Base-by-base conservation (phyloP, 2,113 vertebrate genomes). In the Australoheros scitulus region DNA sequence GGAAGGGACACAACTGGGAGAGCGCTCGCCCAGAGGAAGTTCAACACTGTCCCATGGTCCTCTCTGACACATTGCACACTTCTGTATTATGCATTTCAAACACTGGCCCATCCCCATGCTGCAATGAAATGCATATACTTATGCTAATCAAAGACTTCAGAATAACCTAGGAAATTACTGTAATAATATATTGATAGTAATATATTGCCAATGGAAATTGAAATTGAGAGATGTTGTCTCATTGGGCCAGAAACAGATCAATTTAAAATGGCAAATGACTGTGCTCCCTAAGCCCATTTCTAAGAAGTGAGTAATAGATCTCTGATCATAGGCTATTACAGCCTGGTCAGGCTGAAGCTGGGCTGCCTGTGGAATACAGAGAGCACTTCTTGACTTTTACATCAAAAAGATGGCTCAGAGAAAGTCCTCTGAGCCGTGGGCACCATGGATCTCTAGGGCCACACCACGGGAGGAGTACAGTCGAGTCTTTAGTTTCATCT, bases 361-460 rank as follows among this genome's bases (percentile, higher is more conserved):
- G 76, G 76, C 74, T 70, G 87, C 80, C 78, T 50, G 61, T 47
- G 82, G 91, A 94, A 92, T 92, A 90, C 89, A 84, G 85, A 94
- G 87, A 87, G 81, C 79, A 18, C 86, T 89, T 82, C 91, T 90
- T 88, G 87, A 91, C 91, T 92, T 90, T 87, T 84, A 92, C 89
- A 91, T 94, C 93, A 94, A 92, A 94, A 91, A 90, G 88, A 90
- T 20, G 87, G 88, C 83, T 93, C 80, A 41, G 92, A 92, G 89
- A 90, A 90, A 83, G 85, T 76, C 88, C 55, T 80, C 32, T 3
- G 86, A 87, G 90, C 86, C 26, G 7, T 76, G 77, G 87, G 87
- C 84, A 58, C 57, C 59, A 1, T 3, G 32, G 81, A 89, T 91
- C 91, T 91, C 87, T 26, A 38, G 76, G 85, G 91, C 80, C 13